Evolutionary conservation across 2,113 vertebrate species (phyloP).

Genomic region (Brevimyrus niger): DNA sequence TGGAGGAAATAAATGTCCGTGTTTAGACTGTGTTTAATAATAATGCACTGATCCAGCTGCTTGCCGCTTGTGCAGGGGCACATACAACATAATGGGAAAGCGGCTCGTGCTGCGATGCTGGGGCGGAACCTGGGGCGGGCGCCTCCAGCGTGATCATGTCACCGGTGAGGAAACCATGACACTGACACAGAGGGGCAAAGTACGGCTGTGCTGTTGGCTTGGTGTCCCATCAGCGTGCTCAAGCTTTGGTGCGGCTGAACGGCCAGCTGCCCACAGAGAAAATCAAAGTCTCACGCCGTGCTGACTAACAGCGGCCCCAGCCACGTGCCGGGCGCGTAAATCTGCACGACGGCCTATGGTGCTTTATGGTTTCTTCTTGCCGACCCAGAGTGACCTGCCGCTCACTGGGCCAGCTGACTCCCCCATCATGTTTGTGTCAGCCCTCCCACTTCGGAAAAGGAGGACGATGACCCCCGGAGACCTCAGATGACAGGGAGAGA

Average conservation of each 20-base stretch:
- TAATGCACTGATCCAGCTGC: background rate
- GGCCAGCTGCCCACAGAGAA: slow-evolving; percentile 29
- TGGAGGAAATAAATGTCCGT: slow-evolving; percentile 19
- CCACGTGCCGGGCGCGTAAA: slow-evolving; percentile 8
- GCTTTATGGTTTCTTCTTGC: slow-evolving; percentile 4
- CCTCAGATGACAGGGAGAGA: background rate
- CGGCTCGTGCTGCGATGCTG: fast-evolving
- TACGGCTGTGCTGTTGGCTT: slow-evolving; percentile 46
- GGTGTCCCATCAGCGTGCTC: slow-evolving; percentile 56
- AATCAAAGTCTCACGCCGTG: slow-evolving; percentile 55
- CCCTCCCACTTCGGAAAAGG: background rate
- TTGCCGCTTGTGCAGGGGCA: background rate
- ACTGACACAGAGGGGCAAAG: slow-evolving; percentile 44
- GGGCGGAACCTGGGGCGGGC: slow-evolving; percentile 13
- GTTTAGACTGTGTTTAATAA: slow-evolving; percentile 4
- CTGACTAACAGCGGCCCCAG: slow-evolving; percentile 56
- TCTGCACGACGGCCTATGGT: slow-evolving; percentile 27
- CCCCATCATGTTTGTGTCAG: background rate
- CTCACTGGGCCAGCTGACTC: background rate
- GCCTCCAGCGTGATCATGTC: slow-evolving; percentile 63
- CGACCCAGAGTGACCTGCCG: slow-evolving; percentile 28
- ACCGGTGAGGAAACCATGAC: slow-evolving; percentile 55
- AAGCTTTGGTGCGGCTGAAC: slow-evolving; percentile 42
- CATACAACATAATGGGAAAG: background rate
- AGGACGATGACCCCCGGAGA: background rate